phyloP scores from a whole-genome alignment of 2,888 invertebrate genomes.

The Camptogramma bilineatum region DNA sequence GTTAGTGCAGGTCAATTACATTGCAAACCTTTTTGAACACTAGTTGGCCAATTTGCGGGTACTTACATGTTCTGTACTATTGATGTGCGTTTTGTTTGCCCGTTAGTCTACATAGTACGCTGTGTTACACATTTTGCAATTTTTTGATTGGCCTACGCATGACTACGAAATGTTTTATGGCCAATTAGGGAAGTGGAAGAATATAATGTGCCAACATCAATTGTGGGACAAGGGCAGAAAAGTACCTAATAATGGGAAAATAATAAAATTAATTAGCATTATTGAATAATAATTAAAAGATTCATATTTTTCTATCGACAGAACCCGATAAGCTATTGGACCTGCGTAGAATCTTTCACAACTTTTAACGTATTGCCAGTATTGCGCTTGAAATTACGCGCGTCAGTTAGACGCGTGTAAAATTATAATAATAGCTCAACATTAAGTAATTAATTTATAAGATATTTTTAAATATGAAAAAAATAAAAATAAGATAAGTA shows the following conservation, averaged over 20 bases:
- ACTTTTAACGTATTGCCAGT: no score
- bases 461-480: no score
- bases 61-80: background rate
- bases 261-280: background rate
- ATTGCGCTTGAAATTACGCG: no score
- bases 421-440: no score
- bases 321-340: no score
- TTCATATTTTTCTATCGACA: no score
- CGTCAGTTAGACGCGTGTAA: no score
- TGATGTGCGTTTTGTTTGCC: constrained; percentile 14
- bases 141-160: constrained; percentile 6
- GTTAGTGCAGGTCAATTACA: constrained; percentile 25
- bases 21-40: constrained; percentile 23
- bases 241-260: background rate
- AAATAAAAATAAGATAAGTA: no score
- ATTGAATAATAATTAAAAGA: background rate
- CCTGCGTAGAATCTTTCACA: no score
- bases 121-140: constrained; percentile 10
- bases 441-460: no score
- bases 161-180: background rate
- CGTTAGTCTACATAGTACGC: constrained; percentile 20
- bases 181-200: background rate
- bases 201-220: background rate
- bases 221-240: background rate
- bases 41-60: constrained; percentile 25